These are phyloP conservation scores for Epinephelus malabaricus DNA, from an alignment of 2,797 vertebrate species.

Conservation along the genomic window DNA sequence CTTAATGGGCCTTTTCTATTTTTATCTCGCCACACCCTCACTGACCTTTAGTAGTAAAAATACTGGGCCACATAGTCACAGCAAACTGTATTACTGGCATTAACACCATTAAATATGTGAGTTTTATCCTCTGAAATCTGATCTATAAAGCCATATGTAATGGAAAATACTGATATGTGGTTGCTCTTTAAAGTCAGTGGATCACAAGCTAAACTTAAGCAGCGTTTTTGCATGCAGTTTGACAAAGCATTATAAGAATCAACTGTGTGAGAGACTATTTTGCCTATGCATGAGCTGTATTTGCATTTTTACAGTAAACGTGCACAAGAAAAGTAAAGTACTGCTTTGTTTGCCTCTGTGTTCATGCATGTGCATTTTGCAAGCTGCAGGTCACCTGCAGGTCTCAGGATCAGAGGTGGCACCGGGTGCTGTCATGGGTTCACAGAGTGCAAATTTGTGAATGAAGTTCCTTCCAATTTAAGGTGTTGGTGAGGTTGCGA, in stretches of 20 bases:
- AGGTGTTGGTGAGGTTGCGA: slow-evolving; percentile 58
- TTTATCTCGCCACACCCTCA: slow-evolving; percentile 61
- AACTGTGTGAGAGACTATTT: neutral
- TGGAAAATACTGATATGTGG: neutral
- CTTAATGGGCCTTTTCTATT: slow-evolving; percentile 79
- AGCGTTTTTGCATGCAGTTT: neutral
- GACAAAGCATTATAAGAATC: neutral
- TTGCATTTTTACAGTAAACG: neutral
- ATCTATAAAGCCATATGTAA: slow-evolving; percentile 19
- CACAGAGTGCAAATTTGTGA: slow-evolving; percentile 77
- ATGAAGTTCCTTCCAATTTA: slow-evolving; percentile 79
- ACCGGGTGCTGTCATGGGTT: slow-evolving; percentile 37
- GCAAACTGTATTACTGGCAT: slow-evolving; percentile 29
- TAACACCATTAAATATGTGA: slow-evolving; percentile 26
- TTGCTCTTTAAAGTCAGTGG: slow-evolving; percentile 7
- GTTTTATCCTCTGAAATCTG: slow-evolving; percentile 31
- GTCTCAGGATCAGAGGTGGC: slow-evolving; percentile 18
- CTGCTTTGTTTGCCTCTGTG: neutral
- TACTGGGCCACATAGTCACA: slow-evolving; percentile 37
- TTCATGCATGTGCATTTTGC: slow-evolving; percentile 19
- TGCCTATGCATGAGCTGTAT: neutral
- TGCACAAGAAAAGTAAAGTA: neutral
- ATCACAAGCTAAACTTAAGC: slow-evolving; percentile 5
- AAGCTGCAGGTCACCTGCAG: slow-evolving; percentile 1
- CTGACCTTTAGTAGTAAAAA: slow-evolving; percentile 68